Conservation (phyloP, 1,140 invertebrate genomes). For the Palaemon carinicauda region DNA sequence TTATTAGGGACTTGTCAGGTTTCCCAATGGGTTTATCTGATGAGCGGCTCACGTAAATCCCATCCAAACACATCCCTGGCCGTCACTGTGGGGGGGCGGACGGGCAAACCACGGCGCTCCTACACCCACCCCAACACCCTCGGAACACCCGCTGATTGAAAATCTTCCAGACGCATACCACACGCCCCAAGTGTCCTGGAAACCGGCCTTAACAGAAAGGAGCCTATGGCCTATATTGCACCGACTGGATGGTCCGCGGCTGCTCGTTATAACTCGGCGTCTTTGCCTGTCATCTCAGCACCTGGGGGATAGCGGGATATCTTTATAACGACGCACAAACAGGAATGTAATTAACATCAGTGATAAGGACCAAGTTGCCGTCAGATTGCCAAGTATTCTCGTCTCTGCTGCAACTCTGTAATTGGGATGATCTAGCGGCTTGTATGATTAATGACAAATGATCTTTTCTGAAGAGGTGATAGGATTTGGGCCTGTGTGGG, state of each 20-base stretch:
- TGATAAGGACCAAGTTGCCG: constrained; percentile 31
- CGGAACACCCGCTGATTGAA: constrained; percentile 27
- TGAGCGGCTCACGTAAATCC: constrained; percentile 5
- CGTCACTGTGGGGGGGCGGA: neutral
- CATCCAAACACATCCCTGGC: neutral
- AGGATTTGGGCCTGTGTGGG: neutral
- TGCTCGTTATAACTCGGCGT: neutral
- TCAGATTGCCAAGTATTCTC: neutral
- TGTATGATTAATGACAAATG: constrained; percentile 46
- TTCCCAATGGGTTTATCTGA: constrained; percentile 10
- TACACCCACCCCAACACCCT: neutral
- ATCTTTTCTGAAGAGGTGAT: neutral
- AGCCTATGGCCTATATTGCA: neutral
- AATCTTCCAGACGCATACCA: neutral
- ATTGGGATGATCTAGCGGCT: constrained; percentile 2
- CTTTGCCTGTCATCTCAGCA: constrained; percentile 16
- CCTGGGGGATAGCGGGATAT: constrained; percentile 18
- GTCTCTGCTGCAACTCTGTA: constrained; percentile 16
- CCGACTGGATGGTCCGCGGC: no score
- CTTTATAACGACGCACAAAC: constrained; percentile 49
- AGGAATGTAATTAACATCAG: constrained; percentile 50
- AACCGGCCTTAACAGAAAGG: no score
- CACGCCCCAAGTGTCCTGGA: neutral
- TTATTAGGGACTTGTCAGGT: constrained; percentile 29
- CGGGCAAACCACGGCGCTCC: neutral